Conservation (phyloP, 2,113 vertebrate genomes). For the Pangasianodon gigas region DNA sequence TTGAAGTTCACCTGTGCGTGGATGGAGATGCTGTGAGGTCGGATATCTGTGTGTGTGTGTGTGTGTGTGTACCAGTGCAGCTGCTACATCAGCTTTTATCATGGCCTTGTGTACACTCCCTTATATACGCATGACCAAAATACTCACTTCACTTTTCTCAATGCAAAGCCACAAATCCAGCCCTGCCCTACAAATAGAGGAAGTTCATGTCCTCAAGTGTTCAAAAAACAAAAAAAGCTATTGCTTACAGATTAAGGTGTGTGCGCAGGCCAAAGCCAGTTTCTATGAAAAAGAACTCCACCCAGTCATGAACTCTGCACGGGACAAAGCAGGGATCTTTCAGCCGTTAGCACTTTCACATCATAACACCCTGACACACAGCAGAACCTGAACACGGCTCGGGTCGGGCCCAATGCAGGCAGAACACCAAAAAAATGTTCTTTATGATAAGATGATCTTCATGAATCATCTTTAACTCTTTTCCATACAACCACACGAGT, state of each 20-base stretch:
- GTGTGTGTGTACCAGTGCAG: neutral
- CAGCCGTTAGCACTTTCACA: neutral
- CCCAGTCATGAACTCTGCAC: neutral
- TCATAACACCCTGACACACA: neutral
- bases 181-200: slow-evolving; percentile 43
- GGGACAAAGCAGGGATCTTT: neutral
- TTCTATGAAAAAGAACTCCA: neutral
- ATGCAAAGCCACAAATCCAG: slow-evolving; percentile 14
- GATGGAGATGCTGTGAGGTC: neutral
- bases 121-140: neutral
- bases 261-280: neutral
- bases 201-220: slow-evolving; percentile 33
- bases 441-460: neutral
- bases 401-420: neutral
- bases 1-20: neutral
- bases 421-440: neutral
- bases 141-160: neutral
- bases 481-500: neutral
- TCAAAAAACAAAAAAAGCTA: neutral
- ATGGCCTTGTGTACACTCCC: neutral
- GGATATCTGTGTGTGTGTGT: neutral
- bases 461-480: neutral
- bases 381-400: neutral
- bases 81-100: neutral
- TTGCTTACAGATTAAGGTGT: neutral